Percentiles rank a stretch among this genome's conserved stretches.
Evolutionary conservation across 1,140 invertebrate genomes (phyloP).

Genomic region (Drosophila willistoni): DNA sequence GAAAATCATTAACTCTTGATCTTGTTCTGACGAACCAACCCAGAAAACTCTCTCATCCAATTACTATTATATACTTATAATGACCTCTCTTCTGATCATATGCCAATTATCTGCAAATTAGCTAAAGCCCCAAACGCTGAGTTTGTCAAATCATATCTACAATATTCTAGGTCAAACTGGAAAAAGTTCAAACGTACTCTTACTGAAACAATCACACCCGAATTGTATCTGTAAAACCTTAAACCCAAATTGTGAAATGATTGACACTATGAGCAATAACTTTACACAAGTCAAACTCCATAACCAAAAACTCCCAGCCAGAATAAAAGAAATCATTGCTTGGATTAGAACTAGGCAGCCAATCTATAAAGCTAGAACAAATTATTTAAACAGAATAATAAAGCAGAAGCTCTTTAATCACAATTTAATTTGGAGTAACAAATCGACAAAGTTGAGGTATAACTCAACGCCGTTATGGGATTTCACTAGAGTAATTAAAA

Average conservation of each 20-base stretch:
- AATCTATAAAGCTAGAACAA: conserved; percentile 25
- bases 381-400: conserved; percentile 20
- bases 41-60: conserved; percentile 12
- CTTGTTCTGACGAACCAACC: conserved; percentile 16
- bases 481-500: conserved; percentile 29
- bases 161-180: conserved; percentile 23
- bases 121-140: conserved; percentile 6
- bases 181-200: conserved; percentile 13
- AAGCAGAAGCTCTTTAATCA: conserved; percentile 13
- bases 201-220: conserved; percentile 1
- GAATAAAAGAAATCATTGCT: conserved; percentile 15
- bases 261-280: conserved; percentile 17
- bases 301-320: conserved; percentile 16
- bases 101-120: conserved; percentile 19
- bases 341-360: conserved; percentile 24
- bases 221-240: conserved; percentile 8
- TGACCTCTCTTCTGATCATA: conserved; percentile 24
- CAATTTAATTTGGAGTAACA: conserved; percentile 19
- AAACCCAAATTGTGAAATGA: conserved; percentile 10
- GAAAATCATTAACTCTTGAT: conserved; percentile 22
- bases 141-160: conserved; percentile 14
- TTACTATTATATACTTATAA: conserved; percentile 19
- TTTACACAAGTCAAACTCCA: conserved; percentile 12
- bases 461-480: conserved; percentile 25
- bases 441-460: conserved; percentile 19